These are phyloP conservation scores for Notamacropus eugenii DNA, from an alignment of 2,797 vertebrate genomes.

Conservation along the genomic window DNA sequence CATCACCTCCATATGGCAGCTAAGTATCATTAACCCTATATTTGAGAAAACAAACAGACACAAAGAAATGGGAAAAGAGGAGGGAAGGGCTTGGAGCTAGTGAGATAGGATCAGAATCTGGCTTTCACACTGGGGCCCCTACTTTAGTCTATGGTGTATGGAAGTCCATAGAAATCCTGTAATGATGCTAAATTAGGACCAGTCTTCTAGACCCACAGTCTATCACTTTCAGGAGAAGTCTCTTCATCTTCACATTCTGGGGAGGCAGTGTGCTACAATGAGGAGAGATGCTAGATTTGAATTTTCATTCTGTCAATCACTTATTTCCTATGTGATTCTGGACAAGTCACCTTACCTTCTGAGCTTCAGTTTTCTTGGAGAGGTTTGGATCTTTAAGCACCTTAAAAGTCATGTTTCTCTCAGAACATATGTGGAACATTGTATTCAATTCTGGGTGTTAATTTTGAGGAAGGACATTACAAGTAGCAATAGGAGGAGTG, in stretches of 20 bases:
- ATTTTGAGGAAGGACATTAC: neutral
- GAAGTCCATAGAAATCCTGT: neutral
- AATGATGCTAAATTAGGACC: neutral
- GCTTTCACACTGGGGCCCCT: neutral
- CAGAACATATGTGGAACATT: neutral
- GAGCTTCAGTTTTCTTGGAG: neutral
- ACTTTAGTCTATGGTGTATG: neutral
- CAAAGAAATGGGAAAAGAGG: neutral
- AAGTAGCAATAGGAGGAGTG: neutral
- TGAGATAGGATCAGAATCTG: neutral
- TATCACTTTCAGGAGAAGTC: neutral
- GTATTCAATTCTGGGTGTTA: neutral
- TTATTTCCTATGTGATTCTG: neutral
- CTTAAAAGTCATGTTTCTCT: neutral
- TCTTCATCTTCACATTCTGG: neutral
- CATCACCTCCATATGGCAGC: conserved; percentile 67
- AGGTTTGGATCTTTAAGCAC: neutral
- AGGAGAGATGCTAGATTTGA: neutral
- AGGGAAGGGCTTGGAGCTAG: conserved; percentile 7
- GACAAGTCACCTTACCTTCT: neutral
- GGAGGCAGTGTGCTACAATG: neutral
- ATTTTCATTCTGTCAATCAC: neutral
- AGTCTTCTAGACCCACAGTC: neutral
- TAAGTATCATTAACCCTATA: conserved; percentile 61
- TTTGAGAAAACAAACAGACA: conserved; percentile 63